A percentile compares a stretch with the other conserved stretches of the same genome.
Evolutionary conservation across 2,797 vertebrate species (phyloP).

Genomic region (Falco rusticolus): DNA sequence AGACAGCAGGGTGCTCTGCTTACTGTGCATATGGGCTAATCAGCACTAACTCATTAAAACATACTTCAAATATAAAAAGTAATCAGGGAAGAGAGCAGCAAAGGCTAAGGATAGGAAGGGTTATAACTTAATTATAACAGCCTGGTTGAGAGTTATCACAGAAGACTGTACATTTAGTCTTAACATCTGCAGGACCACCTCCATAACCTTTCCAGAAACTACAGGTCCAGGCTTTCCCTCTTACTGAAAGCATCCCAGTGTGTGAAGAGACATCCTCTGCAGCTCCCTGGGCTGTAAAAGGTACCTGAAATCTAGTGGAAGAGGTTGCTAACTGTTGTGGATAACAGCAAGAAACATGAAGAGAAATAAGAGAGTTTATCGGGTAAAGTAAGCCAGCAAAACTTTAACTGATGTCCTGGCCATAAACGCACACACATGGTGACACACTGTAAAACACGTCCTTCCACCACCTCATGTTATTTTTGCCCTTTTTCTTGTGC

Average conservation of each 20-base stretch:
- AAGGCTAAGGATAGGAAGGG: not conserved
- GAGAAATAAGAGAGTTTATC: not conserved
- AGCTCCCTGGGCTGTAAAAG: not conserved
- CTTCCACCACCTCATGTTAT: not conserved
- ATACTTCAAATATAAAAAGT: not conserved
- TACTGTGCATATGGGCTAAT: accelerated
- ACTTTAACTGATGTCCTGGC: not conserved
- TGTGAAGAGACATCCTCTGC: not conserved
- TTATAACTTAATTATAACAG: not conserved
- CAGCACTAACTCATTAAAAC: not conserved
- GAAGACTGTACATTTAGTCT: not conserved
- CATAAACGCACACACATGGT: not conserved
- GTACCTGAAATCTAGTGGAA: not conserved
- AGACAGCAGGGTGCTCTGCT: not conserved
- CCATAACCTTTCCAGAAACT: not conserved
- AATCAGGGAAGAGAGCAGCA: not conserved
- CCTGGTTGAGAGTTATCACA: not conserved
- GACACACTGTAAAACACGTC: not conserved
- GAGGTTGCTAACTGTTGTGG: not conserved
- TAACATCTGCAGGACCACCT: not conserved
- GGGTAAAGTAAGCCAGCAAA: not conserved
- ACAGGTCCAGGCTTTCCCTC: not conserved
- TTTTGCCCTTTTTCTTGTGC: not conserved
- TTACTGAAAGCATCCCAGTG: not conserved
- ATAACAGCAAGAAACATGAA: not conserved